A percentile compares a stretch with the other conserved stretches of the same genome.
These are phyloP conservation scores for Pachliopta kotzebuea DNA, from an alignment of 2,888 invertebrate genomes.

Conservation along the genomic window DNA sequence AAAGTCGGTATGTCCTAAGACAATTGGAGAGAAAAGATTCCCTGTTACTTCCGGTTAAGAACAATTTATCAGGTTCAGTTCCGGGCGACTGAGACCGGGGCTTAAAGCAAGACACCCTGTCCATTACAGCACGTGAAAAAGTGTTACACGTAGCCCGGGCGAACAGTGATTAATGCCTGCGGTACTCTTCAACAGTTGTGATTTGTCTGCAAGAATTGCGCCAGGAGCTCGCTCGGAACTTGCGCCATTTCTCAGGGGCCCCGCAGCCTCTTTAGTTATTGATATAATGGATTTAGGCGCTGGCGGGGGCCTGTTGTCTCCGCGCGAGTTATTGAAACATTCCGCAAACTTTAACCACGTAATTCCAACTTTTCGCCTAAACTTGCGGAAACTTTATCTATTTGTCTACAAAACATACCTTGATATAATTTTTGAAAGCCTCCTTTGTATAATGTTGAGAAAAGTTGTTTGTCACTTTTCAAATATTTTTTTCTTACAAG, in stretches of 20 bases:
- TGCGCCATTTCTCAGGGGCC: conserved; percentile 24
- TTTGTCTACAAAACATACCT: conserved; percentile 8
- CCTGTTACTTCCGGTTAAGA: no score
- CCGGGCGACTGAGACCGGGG: not conserved
- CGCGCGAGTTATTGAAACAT: conserved; percentile 25
- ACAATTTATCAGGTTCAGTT: no score
- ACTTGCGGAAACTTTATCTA: conserved; percentile 19
- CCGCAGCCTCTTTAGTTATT: conserved; percentile 27
- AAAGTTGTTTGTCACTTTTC: no score
- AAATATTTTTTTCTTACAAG: no score
- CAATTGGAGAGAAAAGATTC: no score
- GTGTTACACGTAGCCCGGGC: not conserved
- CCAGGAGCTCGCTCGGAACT: conserved; percentile 8
- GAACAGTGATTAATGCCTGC: conserved; percentile 21
- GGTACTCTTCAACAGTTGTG: conserved; percentile 16
- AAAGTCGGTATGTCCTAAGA: no score
- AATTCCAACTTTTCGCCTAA: conserved; percentile 8
- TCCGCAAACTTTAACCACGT: conserved; percentile 20
- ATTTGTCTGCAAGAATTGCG: conserved; percentile 3
- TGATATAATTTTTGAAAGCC: not conserved
- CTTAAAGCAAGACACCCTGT: not conserved
- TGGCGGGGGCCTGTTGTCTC: conserved; percentile 21
- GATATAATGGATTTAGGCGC: conserved; percentile 27
- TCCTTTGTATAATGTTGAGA: not conserved
- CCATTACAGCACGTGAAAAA: conserved; percentile 12